Conservation (phyloP, 2,113 vertebrate species). For the human (Homo sapiens) region DNA sequence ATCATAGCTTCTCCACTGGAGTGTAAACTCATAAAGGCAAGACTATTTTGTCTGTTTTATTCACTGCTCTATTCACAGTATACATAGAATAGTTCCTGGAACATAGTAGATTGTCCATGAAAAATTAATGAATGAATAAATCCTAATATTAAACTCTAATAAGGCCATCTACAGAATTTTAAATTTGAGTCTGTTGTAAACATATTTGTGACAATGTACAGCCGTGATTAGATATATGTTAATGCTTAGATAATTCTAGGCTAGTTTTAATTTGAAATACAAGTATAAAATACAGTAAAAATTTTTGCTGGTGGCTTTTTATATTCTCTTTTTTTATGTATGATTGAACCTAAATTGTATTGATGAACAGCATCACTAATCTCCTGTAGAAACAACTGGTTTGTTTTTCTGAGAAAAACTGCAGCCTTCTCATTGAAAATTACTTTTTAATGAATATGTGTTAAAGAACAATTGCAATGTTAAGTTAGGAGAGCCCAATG, state of each 20-base stretch:
- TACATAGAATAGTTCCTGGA: neutral
- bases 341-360: neutral
- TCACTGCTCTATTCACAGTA: neutral
- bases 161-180: neutral
- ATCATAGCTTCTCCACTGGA: neutral
- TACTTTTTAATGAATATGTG: slow-evolving; percentile 3
- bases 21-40: neutral
- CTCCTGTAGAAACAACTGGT: neutral
- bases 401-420: neutral
- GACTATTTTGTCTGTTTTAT: neutral
- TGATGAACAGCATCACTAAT: neutral
- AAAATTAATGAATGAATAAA: neutral
- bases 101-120: neutral
- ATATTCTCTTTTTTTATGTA: neutral
- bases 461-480: neutral
- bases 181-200: neutral
- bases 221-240: neutral
- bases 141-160: neutral
- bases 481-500: neutral
- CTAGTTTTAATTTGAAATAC: neutral
- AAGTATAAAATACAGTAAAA: neutral
- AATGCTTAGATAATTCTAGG: neutral
- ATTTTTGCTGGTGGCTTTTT: neutral
- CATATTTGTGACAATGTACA: neutral
- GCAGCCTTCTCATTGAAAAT: neutral